Base-by-base conservation (phyloP, 2,888 invertebrate genomes). In the Argyresthia albistria region DNA sequence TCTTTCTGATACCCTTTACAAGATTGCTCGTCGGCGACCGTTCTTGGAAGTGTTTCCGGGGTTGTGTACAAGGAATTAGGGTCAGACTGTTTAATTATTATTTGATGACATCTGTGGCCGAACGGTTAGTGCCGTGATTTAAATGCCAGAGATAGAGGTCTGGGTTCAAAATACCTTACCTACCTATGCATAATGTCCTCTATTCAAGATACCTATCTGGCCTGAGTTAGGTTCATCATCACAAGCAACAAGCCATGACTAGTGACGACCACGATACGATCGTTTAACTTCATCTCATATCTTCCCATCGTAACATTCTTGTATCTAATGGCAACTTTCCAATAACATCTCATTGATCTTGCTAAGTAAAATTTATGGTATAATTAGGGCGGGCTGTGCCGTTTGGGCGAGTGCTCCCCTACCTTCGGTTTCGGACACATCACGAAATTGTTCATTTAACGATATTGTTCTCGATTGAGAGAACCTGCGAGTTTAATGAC, bases 341-440 rank as follows among this genome's bases (percentile, higher is more conserved):
- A 81, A 81, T 80, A 81, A 77, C 76, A 76, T 75, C 74, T 75
- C 80, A 82, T 81, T 84, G 77, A 81, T 81, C 76, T 77, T 69
- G 66, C 74, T 82, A 82, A 88, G 76, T 82, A 78, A 81, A 82
- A 88, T 87, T 83, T 84, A 87, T 84, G 70, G 79, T 74, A 76
- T 80, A 83, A 84, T 87, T 82, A 82, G 77, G 69, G 70, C 68
- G 76, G 68, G 65, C 69, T 72, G 76, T 72, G 8, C 1, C 39
- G 39, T 3, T n/a, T 8, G 39, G 8, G 39, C 39, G 25, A 6
- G 25, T 25, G 3, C 25, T 2, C 25, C 42, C 42, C 42, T 42
- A 11, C 42, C 42, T 12, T 42, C 42, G 42, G 25, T 4, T 25
- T 25, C 25, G 25, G 25, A 25, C 25, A 42, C 6, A 42, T 42